Percentiles rank a stretch among this genome's conserved stretches.
phyloP scores from a whole-genome alignment of 2,888 invertebrate genomes.

The Harpagoxenus sublaevis region DNA sequence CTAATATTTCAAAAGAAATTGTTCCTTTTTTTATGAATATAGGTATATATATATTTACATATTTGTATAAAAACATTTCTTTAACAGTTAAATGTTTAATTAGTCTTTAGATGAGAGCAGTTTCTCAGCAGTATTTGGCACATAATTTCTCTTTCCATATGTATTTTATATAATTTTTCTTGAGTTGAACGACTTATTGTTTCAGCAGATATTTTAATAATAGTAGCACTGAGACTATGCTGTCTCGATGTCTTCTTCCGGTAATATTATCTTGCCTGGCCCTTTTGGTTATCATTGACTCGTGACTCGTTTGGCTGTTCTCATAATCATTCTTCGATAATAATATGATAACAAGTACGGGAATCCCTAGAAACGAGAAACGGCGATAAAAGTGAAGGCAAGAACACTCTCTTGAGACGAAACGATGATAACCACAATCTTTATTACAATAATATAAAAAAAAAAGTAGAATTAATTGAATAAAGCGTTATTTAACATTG shows the following conservation, averaged over 20 bases:
- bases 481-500: not conserved
- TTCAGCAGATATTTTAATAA: conserved; percentile 39
- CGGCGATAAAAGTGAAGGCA: conserved; percentile 21
- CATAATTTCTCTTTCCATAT: not conserved
- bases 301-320: not conserved
- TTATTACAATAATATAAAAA: not conserved
- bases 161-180: conserved; percentile 1
- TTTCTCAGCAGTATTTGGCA: not conserved
- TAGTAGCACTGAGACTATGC: not conserved
- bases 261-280: conserved; percentile 8
- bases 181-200: not conserved
- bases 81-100: not conserved
- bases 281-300: conserved; percentile 24
- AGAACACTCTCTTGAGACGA: not conserved
- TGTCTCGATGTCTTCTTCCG: conserved; percentile 27
- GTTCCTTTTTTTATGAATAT: too few species aligned
- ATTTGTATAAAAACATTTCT: too few species aligned
- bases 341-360: not conserved
- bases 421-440: not conserved
- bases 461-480: not conserved
- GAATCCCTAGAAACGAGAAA: conserved; percentile 17
- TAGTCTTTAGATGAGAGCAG: not conserved
- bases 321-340: conserved; percentile 33
- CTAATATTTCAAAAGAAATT: too few species aligned
- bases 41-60: too few species aligned